These are phyloP conservation scores for Halcyon senegalensis DNA, from an alignment of 2,113 vertebrate genomes.

Conservation along the genomic window DNA sequence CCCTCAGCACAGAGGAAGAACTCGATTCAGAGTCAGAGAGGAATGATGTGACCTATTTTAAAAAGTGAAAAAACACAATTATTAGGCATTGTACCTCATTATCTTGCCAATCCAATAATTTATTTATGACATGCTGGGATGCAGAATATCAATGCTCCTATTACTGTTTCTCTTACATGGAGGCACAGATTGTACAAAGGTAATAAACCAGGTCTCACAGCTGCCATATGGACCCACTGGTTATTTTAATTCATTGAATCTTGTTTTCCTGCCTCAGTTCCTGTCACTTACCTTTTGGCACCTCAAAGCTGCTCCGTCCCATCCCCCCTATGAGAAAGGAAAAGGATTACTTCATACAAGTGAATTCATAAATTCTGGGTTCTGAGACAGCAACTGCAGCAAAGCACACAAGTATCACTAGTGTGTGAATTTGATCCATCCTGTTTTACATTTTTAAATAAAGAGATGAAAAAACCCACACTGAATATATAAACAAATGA, in stretches of 20 bases:
- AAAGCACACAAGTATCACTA: not conserved
- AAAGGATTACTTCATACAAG: not conserved
- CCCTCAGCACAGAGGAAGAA: not conserved
- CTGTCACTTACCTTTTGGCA: not conserved
- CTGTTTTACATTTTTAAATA: not conserved
- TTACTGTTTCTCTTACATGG: not conserved
- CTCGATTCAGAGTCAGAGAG: not conserved
- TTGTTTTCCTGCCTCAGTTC: not conserved
- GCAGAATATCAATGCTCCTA: not conserved
- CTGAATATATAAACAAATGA: not conserved
- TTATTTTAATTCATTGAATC: not conserved
- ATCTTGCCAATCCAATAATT: not conserved
- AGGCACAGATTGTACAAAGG: not conserved
- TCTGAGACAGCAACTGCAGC: not conserved
- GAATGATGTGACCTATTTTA: constrained; percentile 50
- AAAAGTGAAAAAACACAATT: not conserved
- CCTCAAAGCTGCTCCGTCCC: not conserved
- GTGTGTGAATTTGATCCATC: not conserved
- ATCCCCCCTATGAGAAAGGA: not conserved
- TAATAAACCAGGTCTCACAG: not conserved
- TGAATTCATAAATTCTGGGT: not conserved
- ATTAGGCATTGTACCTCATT: not conserved
- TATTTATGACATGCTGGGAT: not conserved
- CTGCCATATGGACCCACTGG: not conserved
- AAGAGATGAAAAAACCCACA: not conserved